phyloP scores from a whole-genome alignment of 64 coral and sea anemone species.

The Stichodactyla mertensii region DNA sequence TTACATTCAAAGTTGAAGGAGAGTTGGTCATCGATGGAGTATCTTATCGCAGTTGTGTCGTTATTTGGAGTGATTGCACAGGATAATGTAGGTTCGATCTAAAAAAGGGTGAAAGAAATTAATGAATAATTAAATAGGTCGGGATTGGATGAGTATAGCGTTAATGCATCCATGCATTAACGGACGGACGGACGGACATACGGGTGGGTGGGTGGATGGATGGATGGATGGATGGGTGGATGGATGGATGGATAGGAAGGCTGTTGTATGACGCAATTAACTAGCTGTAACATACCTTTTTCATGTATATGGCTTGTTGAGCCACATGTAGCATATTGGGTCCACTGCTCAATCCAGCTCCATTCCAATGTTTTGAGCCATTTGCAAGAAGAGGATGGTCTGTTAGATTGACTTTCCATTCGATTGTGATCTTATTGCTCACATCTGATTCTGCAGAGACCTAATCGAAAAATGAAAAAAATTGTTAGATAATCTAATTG shows the following conservation, averaged over 20 bases:
- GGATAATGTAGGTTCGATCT: constrained; percentile 73
- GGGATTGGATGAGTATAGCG: too few species aligned
- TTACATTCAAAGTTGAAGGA: constrained; percentile 40
- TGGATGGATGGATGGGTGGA: too few species aligned
- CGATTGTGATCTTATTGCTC: constrained; percentile 55
- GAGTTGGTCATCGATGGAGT: constrained; percentile 60
- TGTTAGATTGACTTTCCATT: constrained; percentile 66
- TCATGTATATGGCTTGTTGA: constrained; percentile 71
- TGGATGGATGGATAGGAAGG: too few species aligned
- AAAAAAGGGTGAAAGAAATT: not conserved
- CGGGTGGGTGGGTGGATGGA: too few species aligned
- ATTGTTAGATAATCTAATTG: not conserved
- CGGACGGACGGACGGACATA: too few species aligned
- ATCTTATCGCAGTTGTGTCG: constrained; percentile 50
- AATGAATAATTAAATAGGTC: not conserved
- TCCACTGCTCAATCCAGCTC: constrained; percentile 81
- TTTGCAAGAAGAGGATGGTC: constrained; percentile 73
- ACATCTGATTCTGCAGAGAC: constrained; percentile 23
- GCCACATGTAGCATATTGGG: constrained; percentile 89
- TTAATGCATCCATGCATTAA: too few species aligned
- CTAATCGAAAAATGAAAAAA: not conserved
- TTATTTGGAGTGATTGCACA: constrained; percentile 55
- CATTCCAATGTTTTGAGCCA: constrained; percentile 84
- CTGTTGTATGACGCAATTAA: too few species aligned
- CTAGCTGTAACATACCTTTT: constrained; percentile 35